These are phyloP conservation scores for Drosophila saltans DNA, from an alignment of 1,140 invertebrate species.

Conservation along the genomic window DNA sequence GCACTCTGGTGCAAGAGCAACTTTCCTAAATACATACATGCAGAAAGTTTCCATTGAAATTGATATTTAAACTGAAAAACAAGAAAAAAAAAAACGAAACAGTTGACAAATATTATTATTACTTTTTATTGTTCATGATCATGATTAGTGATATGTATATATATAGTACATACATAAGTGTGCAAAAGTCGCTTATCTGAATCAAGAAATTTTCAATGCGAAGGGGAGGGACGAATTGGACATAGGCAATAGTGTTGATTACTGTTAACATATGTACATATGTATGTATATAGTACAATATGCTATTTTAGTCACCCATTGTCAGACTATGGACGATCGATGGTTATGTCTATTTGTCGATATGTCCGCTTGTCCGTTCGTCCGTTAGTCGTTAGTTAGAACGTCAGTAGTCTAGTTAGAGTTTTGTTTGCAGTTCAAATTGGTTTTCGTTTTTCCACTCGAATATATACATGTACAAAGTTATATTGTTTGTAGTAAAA, in stretches of 20 bases:
- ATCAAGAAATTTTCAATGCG: background rate
- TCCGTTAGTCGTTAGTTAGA: constrained; percentile 36
- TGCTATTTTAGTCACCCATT: constrained; percentile 34
- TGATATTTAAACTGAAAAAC: background rate
- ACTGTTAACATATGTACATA: background rate
- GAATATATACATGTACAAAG: constrained; percentile 18
- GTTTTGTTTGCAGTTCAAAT: constrained; percentile 58
- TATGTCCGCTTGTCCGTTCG: constrained; percentile 2
- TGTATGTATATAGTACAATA: constrained; percentile 19
- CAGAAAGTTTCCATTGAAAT: background rate
- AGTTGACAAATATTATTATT: constrained; percentile 32
- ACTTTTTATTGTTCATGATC: constrained; percentile 16
- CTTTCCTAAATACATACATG: background rate
- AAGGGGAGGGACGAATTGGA: background rate
- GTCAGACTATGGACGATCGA: constrained; percentile 27
- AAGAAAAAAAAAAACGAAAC: constrained; percentile 31
- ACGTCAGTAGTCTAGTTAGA: constrained; percentile 58
- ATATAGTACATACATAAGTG: constrained; percentile 19
- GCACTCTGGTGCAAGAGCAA: background rate
- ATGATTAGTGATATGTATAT: background rate
- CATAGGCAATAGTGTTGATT: constrained; percentile 9
- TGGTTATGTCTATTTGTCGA: background rate
- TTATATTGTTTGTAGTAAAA: constrained; percentile 24
- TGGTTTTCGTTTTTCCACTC: constrained; percentile 34
- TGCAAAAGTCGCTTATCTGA: background rate